A percentile compares a stretch with the other conserved stretches of the same genome.
These are phyloP conservation scores for Chloroclysta siterata DNA, from an alignment of 2,888 invertebrate genomes.

Conservation along the genomic window DNA sequence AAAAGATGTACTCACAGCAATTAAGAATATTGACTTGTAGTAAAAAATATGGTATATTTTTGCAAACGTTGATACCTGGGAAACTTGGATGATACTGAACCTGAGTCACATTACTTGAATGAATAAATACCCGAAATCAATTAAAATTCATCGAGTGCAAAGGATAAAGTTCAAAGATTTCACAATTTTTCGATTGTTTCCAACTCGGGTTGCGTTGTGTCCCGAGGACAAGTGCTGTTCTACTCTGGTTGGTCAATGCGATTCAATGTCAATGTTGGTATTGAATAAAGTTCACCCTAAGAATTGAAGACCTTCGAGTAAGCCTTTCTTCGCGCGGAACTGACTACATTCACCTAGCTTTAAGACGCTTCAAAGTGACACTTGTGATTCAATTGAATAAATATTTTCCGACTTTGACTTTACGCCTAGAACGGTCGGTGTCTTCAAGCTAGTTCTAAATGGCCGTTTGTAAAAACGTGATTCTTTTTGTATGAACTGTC, in stretches of 20 bases:
- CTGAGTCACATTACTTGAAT: conserved; percentile 40
- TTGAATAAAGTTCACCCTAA: too few species aligned
- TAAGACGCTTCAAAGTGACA: too few species aligned
- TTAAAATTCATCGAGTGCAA: conserved; percentile 53
- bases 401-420: too few species aligned
- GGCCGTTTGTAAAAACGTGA: too few species aligned
- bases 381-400: too few species aligned
- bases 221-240: conserved; percentile 15
- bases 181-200: conserved; percentile 57
- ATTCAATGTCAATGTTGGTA: conserved; percentile 8
- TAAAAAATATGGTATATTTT: not conserved
- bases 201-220: conserved; percentile 44
- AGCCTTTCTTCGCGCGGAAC: too few species aligned
- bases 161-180: conserved; percentile 54
- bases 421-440: too few species aligned
- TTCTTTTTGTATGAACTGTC: too few species aligned
- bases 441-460: too few species aligned
- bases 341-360: too few species aligned
- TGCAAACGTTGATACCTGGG: conserved; percentile 8
- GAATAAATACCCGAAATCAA: conserved; percentile 55
- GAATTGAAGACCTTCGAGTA: too few species aligned
- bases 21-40: not conserved
- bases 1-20: too few species aligned
- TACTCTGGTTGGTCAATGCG: conserved; percentile 11
- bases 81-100: conserved; percentile 45